A percentile compares a stretch with the other conserved stretches of the same genome.
Evolutionary conservation across 35 echinoderm and acorn worm species (phyloP).

Genomic region (Apostichopus japonicus): DNA sequence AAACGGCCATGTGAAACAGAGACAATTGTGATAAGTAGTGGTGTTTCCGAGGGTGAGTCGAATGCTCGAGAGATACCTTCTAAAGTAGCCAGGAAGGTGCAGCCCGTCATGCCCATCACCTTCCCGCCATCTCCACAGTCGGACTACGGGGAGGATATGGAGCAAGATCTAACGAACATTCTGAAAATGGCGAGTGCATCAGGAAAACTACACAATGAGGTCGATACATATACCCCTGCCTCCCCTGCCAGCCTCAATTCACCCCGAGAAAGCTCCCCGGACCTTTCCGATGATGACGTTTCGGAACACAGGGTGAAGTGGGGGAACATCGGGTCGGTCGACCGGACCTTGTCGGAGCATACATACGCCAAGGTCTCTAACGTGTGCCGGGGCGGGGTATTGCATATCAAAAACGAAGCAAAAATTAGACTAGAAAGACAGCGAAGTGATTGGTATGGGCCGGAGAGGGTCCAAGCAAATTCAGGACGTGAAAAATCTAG

Average conservation of each 20-base stretch:
- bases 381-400: background rate
- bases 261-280: background rate
- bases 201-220: background rate
- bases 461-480: background rate
- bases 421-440: background rate
- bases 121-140: conserved; percentile 20
- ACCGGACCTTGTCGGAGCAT: background rate
- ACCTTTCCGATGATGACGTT: background rate
- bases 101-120: background rate
- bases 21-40: conserved; percentile 16
- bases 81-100: background rate
- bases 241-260: background rate
- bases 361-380: too few species aligned
- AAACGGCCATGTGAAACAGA: background rate
- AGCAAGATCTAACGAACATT: background rate
- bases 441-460: background rate
- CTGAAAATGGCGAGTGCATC: background rate
- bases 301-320: background rate
- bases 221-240: background rate
- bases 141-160: background rate
- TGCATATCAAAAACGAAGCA: background rate
- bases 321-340: background rate
- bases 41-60: background rate
- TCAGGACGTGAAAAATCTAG: background rate
- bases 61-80: too few species aligned